Base-by-base conservation (phyloP, 2,797 vertebrate species). In the Anableps anableps region DNA sequence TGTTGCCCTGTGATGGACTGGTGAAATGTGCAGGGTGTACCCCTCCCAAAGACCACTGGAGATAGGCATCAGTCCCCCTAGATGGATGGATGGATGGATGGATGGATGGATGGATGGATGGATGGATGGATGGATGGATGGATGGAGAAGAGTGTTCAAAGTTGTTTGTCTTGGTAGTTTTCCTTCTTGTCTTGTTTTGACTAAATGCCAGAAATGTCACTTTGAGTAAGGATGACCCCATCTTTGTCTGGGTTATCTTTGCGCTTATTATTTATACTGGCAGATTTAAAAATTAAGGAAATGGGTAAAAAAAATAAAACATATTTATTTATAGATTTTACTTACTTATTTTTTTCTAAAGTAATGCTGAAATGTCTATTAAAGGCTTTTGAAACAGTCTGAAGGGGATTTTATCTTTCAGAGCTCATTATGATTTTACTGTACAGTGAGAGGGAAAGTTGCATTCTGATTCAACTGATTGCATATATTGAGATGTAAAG, bases 391-490 rank as follows among this genome's bases (percentile, higher is more conserved):
- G 64, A 72, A 84, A 11, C 43, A 50, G 10, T n/a, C 19, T 29
- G 31, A 21, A 9, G 50, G 29, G 50, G 21, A 17, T 66, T 75
- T 71, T 45, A 7, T 45, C 7, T 80, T 73, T 80, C 64, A 74
- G 23, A 26, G 72, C 60, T 31, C 64, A 51, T 14, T 71, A 48
- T 60, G 66, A 71, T 50, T 79, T 83, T 48, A 74, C 55, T 80
- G 55, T 58, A 71, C 45, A 7, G 23, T 0, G 4, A 80, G 16
- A 72, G 43, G 36, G 78, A 76, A 76, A 64, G 4, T 66, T 34
- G 2, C 43, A 23, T 29, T 85, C 36, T 79, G 86, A 86, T 75
- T 86, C 50, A 68, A 21, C 26, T 41, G 14, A 26, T 55, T 21
- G 21, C 34, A 50, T 29, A 17, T 17, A 23, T 36, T 72, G 14